These are phyloP conservation scores for Lagorchestes hirsutus DNA, from an alignment of 2,797 vertebrate species.

Conservation along the genomic window DNA sequence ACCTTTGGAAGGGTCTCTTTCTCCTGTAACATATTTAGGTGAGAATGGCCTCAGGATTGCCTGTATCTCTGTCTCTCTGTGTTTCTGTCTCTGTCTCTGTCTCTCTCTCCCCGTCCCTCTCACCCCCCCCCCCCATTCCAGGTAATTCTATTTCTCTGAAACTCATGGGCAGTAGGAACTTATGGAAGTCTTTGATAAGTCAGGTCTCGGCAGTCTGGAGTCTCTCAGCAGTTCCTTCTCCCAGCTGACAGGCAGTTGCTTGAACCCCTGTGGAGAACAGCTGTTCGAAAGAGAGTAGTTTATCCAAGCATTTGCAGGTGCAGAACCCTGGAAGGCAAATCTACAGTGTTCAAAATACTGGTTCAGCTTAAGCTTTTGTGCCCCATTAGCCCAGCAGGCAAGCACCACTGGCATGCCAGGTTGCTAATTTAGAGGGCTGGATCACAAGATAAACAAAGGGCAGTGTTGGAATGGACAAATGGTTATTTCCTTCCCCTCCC, in stretches of 20 bases:
- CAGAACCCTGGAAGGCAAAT: conserved; percentile 41
- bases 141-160: conserved; percentile 24
- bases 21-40: not conserved
- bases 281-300: conserved; percentile 69
- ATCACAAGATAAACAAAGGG: conserved; percentile 19
- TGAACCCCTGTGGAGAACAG: conserved; percentile 67
- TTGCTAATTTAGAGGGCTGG: conserved; percentile 61
- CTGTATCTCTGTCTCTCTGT: not conserved
- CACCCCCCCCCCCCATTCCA: not conserved
- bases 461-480: not conserved
- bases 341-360: conserved; percentile 45
- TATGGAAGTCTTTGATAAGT: conserved; percentile 24
- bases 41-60: conserved; percentile 35
- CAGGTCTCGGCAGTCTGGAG: conserved; percentile 66
- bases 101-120: not conserved
- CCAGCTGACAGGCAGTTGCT: conserved; percentile 52
- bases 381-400: conserved; percentile 58
- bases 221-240: conserved; percentile 64
- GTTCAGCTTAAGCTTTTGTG: conserved; percentile 29
- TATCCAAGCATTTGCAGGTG: conserved; percentile 73
- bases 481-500: conserved; percentile 20
- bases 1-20: conserved; percentile 27
- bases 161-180: conserved; percentile 31
- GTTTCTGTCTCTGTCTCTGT: not conserved
- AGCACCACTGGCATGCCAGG: conserved; percentile 41